Percentiles rank a stretch among this genome's conserved stretches.
Evolutionary conservation across 2,888 invertebrate genomes (phyloP).

Genomic region (Drosophila atripex): DNA sequence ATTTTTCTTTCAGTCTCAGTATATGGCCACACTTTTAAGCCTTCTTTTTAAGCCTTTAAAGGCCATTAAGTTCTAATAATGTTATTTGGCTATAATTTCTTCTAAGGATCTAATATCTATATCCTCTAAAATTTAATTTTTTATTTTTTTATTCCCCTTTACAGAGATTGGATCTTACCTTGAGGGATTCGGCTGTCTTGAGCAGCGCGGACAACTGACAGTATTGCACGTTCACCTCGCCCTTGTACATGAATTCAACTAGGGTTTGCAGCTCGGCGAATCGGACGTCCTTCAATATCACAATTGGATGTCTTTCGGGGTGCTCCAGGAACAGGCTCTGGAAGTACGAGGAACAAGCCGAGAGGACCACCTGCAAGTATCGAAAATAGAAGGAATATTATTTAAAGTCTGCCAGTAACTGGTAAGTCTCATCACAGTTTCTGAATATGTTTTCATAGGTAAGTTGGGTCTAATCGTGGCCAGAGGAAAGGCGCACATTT

Average conservation of each 20-base stretch:
- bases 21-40: too few relatives aligned
- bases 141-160: neutral
- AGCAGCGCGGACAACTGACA: constrained; percentile 95
- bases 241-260: constrained; percentile 98
- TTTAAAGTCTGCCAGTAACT: neutral
- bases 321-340: constrained; percentile 96
- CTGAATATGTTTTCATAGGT: neutral
- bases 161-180: constrained; percentile 87
- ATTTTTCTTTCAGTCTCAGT: too few relatives aligned
- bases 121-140: neutral
- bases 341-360: constrained; percentile 98
- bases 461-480: too few relatives aligned
- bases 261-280: constrained; percentile 95
- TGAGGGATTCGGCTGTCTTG: constrained; percentile 96
- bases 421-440: neutral
- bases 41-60: too few relatives aligned
- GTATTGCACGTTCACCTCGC: constrained; percentile 97
- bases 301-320: constrained; percentile 95
- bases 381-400: neutral
- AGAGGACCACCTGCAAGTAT: constrained; percentile 91
- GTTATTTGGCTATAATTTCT: too few relatives aligned
- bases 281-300: constrained; percentile 97
- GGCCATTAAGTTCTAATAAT: too few relatives aligned
- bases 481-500: constrained; percentile 21
- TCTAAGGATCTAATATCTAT: too few relatives aligned